Conservation (phyloP, 2,113 vertebrate species). For the Azemiops feae region DNA sequence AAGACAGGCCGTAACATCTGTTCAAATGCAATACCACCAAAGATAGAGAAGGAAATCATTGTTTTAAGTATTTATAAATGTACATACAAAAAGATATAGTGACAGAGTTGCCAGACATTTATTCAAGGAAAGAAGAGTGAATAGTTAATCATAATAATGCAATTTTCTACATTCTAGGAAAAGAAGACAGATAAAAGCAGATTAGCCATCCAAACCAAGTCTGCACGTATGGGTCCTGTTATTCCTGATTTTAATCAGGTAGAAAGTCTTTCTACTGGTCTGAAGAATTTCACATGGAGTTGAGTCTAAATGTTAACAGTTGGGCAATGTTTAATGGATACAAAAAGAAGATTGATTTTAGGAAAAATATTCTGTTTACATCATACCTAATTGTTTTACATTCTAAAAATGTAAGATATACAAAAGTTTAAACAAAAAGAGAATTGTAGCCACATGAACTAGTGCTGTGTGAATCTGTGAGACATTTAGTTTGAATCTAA, state of each 20-base stretch:
- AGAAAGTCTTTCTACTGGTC: neutral
- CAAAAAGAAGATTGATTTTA: neutral
- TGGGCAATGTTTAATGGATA: neutral
- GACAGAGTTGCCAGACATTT: neutral
- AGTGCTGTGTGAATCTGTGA: neutral
- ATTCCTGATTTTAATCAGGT: neutral
- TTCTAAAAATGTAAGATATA: neutral
- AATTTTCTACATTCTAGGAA: neutral
- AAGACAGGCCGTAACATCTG: neutral
- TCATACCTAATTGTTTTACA: neutral
- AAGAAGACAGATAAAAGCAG: neutral
- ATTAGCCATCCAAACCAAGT: neutral
- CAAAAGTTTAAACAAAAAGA: neutral
- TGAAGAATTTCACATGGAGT: neutral
- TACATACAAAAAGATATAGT: neutral
- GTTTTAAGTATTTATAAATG: neutral
- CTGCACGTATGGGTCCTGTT: neutral
- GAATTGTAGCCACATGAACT: neutral
- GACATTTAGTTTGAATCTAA: neutral
- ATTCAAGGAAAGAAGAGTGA: neutral
- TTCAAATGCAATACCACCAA: neutral
- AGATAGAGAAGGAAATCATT: neutral
- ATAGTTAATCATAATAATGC: neutral
- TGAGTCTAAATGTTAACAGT: neutral
- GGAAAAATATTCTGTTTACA: neutral